Conservation (phyloP, 2,797 vertebrate species). For the Manis crassicaudata region DNA sequence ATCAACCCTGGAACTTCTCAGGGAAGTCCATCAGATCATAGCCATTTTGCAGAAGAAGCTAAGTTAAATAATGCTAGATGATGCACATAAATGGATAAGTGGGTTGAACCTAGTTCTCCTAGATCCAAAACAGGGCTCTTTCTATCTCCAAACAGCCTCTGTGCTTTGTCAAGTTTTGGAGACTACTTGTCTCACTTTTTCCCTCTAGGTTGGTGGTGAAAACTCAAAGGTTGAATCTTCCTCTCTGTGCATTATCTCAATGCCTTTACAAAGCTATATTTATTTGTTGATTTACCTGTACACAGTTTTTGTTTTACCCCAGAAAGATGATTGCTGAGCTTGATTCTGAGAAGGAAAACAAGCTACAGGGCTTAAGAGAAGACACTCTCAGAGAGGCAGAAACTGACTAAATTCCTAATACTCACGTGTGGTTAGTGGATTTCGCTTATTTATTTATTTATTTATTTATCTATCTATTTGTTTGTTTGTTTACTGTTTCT, state of each 20-base stretch:
- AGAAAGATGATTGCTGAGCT: background rate
- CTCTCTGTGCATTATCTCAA: background rate
- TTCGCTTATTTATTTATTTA: too few species aligned
- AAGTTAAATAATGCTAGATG: background rate
- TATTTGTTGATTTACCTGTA: background rate
- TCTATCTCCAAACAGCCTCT: background rate
- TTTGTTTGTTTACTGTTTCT: background rate
- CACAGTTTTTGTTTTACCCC: background rate
- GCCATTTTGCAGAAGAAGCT: background rate
- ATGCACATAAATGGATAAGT: background rate
- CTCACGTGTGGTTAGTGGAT: background rate
- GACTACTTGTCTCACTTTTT: background rate
- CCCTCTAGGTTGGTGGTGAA: background rate
- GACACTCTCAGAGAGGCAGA: background rate
- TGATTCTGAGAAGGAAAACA: constrained; percentile 15
- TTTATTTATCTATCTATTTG: too few species aligned
- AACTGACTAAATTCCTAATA: background rate
- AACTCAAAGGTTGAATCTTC: background rate
- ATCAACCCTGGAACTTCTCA: background rate
- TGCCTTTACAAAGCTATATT: background rate
- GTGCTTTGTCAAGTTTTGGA: background rate
- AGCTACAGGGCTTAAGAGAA: background rate
- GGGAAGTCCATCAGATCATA: background rate
- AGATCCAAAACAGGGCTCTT: background rate
- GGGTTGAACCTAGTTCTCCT: background rate